Conservation (phyloP, 2,113 vertebrate genomes). For the Pelecanoides urinatrix region DNA sequence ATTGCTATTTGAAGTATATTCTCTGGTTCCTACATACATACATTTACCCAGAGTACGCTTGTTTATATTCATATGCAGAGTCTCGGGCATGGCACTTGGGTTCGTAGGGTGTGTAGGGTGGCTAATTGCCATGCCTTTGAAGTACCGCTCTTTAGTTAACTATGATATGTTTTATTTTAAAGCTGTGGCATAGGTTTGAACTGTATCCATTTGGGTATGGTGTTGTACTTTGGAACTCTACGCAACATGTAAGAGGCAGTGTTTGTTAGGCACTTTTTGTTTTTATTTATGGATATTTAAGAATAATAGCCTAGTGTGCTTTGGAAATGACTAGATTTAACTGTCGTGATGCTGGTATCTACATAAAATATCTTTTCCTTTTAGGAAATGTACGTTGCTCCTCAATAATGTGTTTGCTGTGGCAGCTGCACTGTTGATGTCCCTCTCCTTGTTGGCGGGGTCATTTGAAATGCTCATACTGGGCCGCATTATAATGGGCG, state of each 20-base stretch:
- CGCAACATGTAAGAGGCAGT: neutral
- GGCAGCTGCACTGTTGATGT: conserved; percentile 81
- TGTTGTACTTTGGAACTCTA: neutral
- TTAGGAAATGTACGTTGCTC: conserved; percentile 85
- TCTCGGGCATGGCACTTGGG: neutral
- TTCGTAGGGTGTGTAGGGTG: neutral
- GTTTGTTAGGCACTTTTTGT: neutral
- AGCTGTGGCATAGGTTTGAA: neutral
- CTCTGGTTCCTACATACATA: neutral
- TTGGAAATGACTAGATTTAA: neutral
- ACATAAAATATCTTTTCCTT: neutral
- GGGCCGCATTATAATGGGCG: conserved; percentile 87
- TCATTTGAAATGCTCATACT: conserved; percentile 92
- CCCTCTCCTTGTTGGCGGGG: conserved; percentile 75
- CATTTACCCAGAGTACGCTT: neutral
- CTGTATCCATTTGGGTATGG: neutral
- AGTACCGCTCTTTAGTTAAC: neutral
- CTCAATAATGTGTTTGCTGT: conserved; percentile 87
- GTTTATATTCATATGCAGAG: neutral
- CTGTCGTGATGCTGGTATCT: neutral
- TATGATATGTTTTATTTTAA: neutral
- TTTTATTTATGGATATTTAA: neutral
- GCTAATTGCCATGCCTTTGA: neutral
- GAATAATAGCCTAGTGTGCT: neutral
- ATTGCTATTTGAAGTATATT: neutral